These are phyloP conservation scores for Pyrochroa serraticornis DNA, from an alignment of 2,888 invertebrate genomes.

Conservation along the genomic window DNA sequence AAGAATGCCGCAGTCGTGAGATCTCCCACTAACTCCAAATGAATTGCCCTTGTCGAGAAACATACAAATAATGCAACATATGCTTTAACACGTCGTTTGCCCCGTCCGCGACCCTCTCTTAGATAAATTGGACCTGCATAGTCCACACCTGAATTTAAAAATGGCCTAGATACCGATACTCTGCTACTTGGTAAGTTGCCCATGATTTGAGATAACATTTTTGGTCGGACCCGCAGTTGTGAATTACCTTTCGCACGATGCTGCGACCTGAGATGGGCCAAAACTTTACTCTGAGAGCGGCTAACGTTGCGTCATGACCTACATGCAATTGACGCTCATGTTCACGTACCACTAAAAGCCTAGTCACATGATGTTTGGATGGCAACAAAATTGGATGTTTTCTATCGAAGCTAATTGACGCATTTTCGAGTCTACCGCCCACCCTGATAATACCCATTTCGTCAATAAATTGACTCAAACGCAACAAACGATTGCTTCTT, in stretches of 20 bases:
- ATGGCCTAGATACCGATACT: neutral
- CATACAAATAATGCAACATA: too few relatives aligned
- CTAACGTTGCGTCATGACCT: neutral
- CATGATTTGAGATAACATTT: neutral
- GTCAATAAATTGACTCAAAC: too few relatives aligned
- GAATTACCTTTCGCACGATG: neutral
- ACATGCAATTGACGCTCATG: neutral
- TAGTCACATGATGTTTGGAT: neutral
- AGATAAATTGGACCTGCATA: neutral
- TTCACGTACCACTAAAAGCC: neutral
- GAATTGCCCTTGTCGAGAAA: neutral
- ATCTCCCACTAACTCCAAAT: neutral
- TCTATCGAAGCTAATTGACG: neutral
- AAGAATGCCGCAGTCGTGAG: neutral
- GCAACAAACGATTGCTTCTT: too few relatives aligned
- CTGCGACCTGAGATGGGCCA: neutral
- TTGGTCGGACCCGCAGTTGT: neutral
- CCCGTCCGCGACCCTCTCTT: neutral
- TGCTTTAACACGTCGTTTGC: too few relatives aligned
- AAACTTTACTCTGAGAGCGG: neutral
- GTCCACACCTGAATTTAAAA: neutral
- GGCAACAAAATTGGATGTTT: neutral
- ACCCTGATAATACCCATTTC: too few relatives aligned
- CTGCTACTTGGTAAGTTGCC: neutral
- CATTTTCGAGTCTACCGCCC: neutral